Evolutionary conservation across 2,888 invertebrate species (phyloP).

Genomic region (Cryptus viduatorius): DNA sequence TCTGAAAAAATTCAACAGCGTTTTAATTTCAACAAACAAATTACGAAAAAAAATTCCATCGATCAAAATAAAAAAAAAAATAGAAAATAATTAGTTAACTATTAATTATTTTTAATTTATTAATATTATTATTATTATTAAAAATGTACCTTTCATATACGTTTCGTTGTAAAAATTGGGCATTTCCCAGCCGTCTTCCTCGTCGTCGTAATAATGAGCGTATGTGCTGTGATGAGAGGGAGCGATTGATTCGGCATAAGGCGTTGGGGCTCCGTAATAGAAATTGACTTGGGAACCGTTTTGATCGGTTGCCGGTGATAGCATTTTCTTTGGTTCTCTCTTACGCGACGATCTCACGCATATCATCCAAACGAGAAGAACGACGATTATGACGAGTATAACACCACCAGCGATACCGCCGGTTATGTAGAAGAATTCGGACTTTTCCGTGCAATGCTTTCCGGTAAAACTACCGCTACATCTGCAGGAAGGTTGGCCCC

Average conservation of each 20-base stretch:
- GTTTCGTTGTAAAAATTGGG: slow-evolving; percentile 98
- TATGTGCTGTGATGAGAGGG: slow-evolving; percentile 98
- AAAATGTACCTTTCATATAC: slow-evolving; percentile 93
- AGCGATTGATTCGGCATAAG: slow-evolving; percentile 97
- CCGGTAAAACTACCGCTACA: slow-evolving; percentile 97
- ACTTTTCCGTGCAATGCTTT: slow-evolving; percentile 94
- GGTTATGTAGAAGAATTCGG: slow-evolving; percentile 97
- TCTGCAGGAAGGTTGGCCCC: slow-evolving; percentile 94
- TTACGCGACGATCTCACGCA: slow-evolving; percentile 96
- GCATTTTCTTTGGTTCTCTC: slow-evolving; percentile 96
- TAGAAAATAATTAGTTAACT: too few species aligned
- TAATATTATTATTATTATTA: not conserved
- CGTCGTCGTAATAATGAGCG: slow-evolving; percentile 97
- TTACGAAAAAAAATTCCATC: too few species aligned
- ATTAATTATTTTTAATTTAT: not conserved
- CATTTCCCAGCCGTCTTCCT: slow-evolving; percentile 99
- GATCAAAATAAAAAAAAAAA: too few species aligned
- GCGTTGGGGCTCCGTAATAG: slow-evolving; percentile 97
- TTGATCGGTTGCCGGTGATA: slow-evolving; percentile 95
- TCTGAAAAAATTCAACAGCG: slow-evolving; percentile 80
- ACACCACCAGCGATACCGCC: slow-evolving; percentile 98
- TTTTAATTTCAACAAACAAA: too few species aligned
- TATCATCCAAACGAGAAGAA: slow-evolving; percentile 98
- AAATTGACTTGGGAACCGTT: slow-evolving; percentile 98
- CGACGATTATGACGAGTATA: slow-evolving; percentile 96